Evolutionary conservation across 2,888 invertebrate genomes (phyloP).

Genomic region (Troides aeacus): DNA sequence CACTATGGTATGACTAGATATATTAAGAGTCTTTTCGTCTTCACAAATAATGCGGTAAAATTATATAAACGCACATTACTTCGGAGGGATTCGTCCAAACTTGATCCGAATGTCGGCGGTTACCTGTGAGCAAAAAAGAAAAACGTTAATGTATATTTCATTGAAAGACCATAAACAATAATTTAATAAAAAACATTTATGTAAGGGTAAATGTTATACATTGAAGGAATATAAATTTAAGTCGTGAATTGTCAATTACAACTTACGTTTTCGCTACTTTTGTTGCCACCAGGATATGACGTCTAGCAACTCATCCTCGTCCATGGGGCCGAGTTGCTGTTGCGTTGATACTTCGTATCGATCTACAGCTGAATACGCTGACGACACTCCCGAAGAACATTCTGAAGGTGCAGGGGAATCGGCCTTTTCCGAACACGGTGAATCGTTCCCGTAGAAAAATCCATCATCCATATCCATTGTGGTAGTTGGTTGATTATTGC

Average conservation of each 20-base stretch:
- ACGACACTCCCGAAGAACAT: constrained; percentile 82
- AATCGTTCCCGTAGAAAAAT: constrained; percentile 72
- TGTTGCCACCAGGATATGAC: constrained; percentile 93
- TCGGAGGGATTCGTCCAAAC: constrained; percentile 72
- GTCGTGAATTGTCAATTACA: constrained; percentile 21
- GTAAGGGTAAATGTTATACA: neutral
- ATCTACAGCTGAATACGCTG: constrained; percentile 70
- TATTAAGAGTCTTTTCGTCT: constrained; percentile 73
- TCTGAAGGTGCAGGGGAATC: constrained; percentile 87
- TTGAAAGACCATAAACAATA: neutral
- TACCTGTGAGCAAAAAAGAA: constrained; percentile 64
- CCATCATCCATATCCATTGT: constrained; percentile 74
- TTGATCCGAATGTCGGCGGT: constrained; percentile 39
- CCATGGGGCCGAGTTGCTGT: constrained; percentile 85
- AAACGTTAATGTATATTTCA: constrained; percentile 33
- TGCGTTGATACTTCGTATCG: constrained; percentile 68
- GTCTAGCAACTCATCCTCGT: constrained; percentile 93
- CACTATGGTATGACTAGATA: constrained; percentile 77
- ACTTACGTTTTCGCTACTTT: constrained; percentile 74
- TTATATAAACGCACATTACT: constrained; percentile 57
- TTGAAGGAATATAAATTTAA: neutral
- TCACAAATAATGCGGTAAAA: constrained; percentile 59
- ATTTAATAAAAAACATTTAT: neutral
- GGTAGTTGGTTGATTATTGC: constrained; percentile 61
- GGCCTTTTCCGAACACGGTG: constrained; percentile 84